Percentiles rank a stretch among this genome's conserved stretches.
These are phyloP conservation scores for Amphipoea oculea DNA, from an alignment of 2,888 invertebrate species.

Conservation along the genomic window DNA sequence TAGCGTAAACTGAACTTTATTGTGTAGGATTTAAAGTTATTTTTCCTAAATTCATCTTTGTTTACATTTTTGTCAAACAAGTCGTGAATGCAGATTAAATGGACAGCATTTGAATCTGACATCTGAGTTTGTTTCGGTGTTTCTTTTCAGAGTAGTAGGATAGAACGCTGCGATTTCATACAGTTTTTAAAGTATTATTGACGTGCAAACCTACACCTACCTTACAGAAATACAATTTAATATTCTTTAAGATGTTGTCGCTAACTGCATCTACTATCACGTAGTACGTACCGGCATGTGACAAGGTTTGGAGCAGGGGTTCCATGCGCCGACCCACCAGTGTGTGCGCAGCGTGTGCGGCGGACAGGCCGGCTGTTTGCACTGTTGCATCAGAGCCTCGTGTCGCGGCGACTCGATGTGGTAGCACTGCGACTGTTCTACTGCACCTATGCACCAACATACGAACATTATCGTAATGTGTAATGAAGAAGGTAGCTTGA, in stretches of 20 bases:
- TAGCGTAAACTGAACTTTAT: too few relatives aligned
- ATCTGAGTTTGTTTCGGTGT: too few relatives aligned
- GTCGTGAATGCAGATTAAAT: too few relatives aligned
- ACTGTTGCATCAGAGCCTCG: constrained; percentile 91
- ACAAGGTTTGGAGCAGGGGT: constrained; percentile 91
- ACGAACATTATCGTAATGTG: not conserved
- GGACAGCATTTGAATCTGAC: not conserved
- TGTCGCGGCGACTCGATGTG: constrained; percentile 90
- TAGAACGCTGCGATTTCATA: not conserved
- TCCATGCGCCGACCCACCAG: constrained; percentile 97
- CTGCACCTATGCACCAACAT: constrained; percentile 83
- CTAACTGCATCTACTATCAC: not conserved
- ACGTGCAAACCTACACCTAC: not conserved
- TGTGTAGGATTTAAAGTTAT: too few relatives aligned
- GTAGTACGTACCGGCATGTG: constrained; percentile 83
- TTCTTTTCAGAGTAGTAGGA: not conserved
- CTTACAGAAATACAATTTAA: not conserved
- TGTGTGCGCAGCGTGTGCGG: constrained; percentile 91
- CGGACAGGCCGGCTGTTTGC: constrained; percentile 91
- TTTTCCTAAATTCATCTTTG: too few relatives aligned
- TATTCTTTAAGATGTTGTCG: not conserved
- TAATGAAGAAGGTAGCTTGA: not conserved
- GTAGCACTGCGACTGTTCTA: constrained; percentile 91
- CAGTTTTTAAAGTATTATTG: not conserved
- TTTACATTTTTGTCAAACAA: too few relatives aligned